Conservation (phyloP, 2,888 invertebrate species). For the Acanthococcus lagerstroemiae region DNA sequence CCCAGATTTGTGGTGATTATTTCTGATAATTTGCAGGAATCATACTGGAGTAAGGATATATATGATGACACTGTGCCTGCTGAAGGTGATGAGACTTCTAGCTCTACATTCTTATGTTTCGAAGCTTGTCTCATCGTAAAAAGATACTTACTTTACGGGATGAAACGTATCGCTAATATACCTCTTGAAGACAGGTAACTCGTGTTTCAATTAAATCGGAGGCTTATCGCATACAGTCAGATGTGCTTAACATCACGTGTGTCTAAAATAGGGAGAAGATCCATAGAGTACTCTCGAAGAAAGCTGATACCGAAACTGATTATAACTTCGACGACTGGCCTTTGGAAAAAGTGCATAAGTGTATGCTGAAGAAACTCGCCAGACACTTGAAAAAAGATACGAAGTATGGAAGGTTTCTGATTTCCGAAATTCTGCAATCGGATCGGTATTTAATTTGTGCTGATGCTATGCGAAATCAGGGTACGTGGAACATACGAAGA, state of each 20-base stretch:
- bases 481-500: background rate
- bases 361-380: background rate
- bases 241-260: too few relatives aligned
- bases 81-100: background rate
- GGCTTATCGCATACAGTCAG: too few relatives aligned
- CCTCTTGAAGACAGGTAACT: background rate
- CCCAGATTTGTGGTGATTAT: background rate
- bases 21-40: background rate
- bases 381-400: background rate
- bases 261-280: constrained; percentile 4
- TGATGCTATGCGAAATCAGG: background rate
- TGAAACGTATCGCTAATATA: background rate
- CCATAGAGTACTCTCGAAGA: background rate
- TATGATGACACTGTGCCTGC: background rate
- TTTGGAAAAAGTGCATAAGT: background rate
- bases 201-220: too few relatives aligned
- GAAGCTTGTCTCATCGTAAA: background rate
- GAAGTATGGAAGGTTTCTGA: background rate
- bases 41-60: background rate
- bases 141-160: constrained; percentile 3
- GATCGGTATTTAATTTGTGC: background rate
- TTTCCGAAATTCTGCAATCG: background rate
- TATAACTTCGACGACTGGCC: background rate
- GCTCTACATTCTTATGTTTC: background rate
- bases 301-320: background rate